Evolutionary conservation across 2,113 vertebrate genomes (phyloP), one percentile per base, ranked within the genome.

Genomic region (Nothocercus nigrocapillus): DNA sequence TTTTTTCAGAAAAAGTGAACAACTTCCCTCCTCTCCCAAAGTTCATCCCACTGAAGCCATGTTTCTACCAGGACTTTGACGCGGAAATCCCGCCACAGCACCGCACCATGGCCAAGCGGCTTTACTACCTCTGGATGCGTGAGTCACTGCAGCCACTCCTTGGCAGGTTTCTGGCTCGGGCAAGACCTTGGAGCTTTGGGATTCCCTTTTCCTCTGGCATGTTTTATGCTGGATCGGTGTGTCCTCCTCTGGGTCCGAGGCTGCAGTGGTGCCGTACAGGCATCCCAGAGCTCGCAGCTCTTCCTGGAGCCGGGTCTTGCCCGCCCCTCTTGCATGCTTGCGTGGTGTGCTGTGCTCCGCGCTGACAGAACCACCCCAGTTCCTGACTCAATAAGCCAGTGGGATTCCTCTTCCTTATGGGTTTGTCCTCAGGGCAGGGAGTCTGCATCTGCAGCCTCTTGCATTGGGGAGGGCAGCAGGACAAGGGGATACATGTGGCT

Each of bases 121-220:
- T 99, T 86, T 99, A 99, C 97, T 98, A 99, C 98, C 98, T 99
- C 96, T 99, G 99, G 99, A 99, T 99, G 97, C 20, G 99, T 99
- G 97, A 99, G 99, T 99, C 42, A 4, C 61, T 4, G 4, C 34
- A 73, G 79, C 68, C 78, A 67, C 69, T 77, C 30, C 56, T 83
- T 56, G 47, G 40, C 68, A 42, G 90, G 59, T 22, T 16, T 13
- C 58, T 4, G 3, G 54, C 16, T 76, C 22, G 74, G 85, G 66
- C 40, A 27, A 75, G 83, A 47, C 45, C 45, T 20, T 18, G 45
- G 45, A 49, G 49, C 49, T 3, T 12, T 49, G 49, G 49, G 49
- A 49, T 49, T 24, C 21, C 49, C 49, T 49, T 24, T 49, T 22
- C 49, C 21, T 49, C 49, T 24, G 49, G 49, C 49, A 22, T 49